phyloP scores from a whole-genome alignment of 1,140 invertebrate species.

The Leptinotarsa texana region DNA sequence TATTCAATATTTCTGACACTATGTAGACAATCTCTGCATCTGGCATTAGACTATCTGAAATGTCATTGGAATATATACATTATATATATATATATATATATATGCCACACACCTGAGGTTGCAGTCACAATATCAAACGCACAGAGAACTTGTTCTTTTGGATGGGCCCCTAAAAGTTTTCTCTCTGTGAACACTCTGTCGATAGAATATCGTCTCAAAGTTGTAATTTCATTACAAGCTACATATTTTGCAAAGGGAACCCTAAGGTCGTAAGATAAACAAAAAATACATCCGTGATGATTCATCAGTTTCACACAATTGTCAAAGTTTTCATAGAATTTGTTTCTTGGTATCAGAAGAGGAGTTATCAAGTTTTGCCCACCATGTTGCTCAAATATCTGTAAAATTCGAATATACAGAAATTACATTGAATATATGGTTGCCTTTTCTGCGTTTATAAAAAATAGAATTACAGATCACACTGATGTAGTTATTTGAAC shows the following conservation, averaged over 20 bases:
- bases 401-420: conserved; percentile 39
- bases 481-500: conserved; percentile 8
- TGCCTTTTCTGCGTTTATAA: too few species aligned
- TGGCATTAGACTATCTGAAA: conserved; percentile 69
- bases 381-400: conserved; percentile 78
- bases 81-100: background rate
- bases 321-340: conserved; percentile 62
- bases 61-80: background rate
- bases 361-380: conserved; percentile 75
- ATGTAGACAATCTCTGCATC: conserved; percentile 86
- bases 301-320: conserved; percentile 82
- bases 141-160: conserved; percentile 86
- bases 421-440: too few species aligned
- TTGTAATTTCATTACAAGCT: conserved; percentile 78
- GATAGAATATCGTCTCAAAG: conserved; percentile 82
- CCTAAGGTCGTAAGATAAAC: conserved; percentile 76
- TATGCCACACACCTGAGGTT: conserved; percentile 61
- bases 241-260: conserved; percentile 81
- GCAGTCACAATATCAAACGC: conserved; percentile 91
- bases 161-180: conserved; percentile 82
- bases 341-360: conserved; percentile 73
- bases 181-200: conserved; percentile 86
- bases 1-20: conserved; percentile 75
- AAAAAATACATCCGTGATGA: conserved; percentile 77
- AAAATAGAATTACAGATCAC: too few species aligned